Base-by-base conservation (phyloP, 1,140 invertebrate genomes). In the Trichomalopsis sarcophagae region DNA sequence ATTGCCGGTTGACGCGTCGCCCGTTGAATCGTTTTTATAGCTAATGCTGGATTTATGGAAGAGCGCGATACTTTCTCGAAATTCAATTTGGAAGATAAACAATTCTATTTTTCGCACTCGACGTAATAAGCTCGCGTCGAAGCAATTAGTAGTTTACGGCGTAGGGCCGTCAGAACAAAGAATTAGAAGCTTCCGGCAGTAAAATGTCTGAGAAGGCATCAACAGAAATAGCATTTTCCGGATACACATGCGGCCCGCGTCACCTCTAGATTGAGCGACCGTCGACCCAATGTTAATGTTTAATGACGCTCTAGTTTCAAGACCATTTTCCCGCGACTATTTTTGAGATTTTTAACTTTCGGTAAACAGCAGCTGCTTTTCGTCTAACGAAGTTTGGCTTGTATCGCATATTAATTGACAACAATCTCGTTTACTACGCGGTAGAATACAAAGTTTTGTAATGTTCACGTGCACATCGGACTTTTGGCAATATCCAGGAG, bases 141-240 rank as follows among this genome's bases (percentile, higher is more conserved):
- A 62, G 55, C 55, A 62, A 62, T 62, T 62, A 21, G 55, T n/a
- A 62, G 55, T n/a, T 62, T n/a, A 17, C 55, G 55, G 17, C 55
- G 21, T 62, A 62, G 55, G 21, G n/a, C 17, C 0, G 17, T n/a
- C 17, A 17, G 33, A 74, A 68, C 47, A 78, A 84, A 84, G 36
- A 78, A 75, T 66, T 10, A 77, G 84, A 71, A 66, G 86, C 83
- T 87, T 88, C 87, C 87, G 86, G 86, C 82, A 81, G 68, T 79
- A 71, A 86, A 81, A 81, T 23, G 55, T 44, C 21, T 40, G 27
- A 83, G 78, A 84, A 86, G 87, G 71, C 81, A 44, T 75, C 21
- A 74, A 85, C 86, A 36, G 84, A 87, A 88, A 88, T 88, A 88
- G 55, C 69, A 76, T 62, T 81, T 85, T 76, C 66, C 55, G 75